phyloP scores from a whole-genome alignment of 2,797 vertebrate species.

The Oceanodroma leucorhoa region DNA sequence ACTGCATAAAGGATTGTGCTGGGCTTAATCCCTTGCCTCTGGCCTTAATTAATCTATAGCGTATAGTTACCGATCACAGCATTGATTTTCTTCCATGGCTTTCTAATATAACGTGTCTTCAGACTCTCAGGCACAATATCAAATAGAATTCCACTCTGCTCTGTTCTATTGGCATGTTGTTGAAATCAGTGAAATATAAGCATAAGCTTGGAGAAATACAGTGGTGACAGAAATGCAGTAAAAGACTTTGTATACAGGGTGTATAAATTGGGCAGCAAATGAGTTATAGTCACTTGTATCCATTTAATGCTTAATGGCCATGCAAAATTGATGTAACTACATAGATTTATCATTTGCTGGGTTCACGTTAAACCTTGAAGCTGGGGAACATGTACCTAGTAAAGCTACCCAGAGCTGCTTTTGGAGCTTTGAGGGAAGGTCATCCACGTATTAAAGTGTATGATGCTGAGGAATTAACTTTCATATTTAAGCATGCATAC shows the following conservation, averaged over 20 bases:
- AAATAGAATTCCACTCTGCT: neutral
- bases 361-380: neutral
- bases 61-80: neutral
- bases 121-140: neutral
- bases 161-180: neutral
- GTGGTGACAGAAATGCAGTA: neutral
- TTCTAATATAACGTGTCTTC: neutral
- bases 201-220: neutral
- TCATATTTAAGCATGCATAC: neutral
- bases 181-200: neutral
- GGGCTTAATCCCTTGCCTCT: constrained; percentile 31
- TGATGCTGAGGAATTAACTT: neutral
- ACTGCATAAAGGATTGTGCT: neutral
- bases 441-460: neutral
- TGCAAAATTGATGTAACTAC: neutral
- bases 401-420: neutral
- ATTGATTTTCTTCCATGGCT: constrained; percentile 29
- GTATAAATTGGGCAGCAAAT: neutral
- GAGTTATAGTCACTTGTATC: neutral
- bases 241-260: neutral
- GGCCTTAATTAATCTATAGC: constrained; percentile 31
- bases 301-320: neutral
- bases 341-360: neutral
- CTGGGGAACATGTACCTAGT: neutral
- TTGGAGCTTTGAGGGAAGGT: neutral